phyloP scores from a whole-genome alignment of 2,797 vertebrate genomes.

The Vultur gryphus region DNA sequence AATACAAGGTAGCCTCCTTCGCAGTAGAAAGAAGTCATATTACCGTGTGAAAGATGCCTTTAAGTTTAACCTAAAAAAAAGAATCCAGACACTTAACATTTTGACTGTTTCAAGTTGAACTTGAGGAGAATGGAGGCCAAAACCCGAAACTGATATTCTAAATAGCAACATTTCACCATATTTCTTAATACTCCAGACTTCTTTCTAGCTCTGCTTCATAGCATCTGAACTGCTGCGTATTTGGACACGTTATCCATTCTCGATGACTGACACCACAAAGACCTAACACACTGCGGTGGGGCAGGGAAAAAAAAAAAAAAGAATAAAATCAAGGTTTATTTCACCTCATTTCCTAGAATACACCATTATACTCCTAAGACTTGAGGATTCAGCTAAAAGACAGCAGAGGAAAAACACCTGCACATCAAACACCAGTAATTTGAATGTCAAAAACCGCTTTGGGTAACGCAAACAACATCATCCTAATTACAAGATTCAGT shows the following conservation, averaged over 20 bases:
- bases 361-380: not conserved
- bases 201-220: not conserved
- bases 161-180: not conserved
- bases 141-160: not conserved
- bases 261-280: not conserved
- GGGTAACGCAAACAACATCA: not conserved
- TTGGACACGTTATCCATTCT: not conserved
- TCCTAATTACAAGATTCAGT: not conserved
- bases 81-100: not conserved
- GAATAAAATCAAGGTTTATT: not conserved
- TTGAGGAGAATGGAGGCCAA: not conserved
- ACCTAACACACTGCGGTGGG: not conserved
- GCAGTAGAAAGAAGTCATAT: fast-evolving
- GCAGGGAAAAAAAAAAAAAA: not conserved
- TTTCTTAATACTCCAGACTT: not conserved
- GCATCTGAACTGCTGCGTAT: not conserved
- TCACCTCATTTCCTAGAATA: not conserved
- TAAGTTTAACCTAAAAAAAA: not conserved
- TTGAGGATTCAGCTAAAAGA: not conserved
- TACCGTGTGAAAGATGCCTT: not conserved
- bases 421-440: not conserved
- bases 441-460: not conserved
- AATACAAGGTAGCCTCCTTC: fast-evolving
- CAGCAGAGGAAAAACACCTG: not conserved
- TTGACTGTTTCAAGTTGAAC: not conserved